Conservation (phyloP, 2,797 vertebrate species). For the Pangasius sanitwongsei region DNA sequence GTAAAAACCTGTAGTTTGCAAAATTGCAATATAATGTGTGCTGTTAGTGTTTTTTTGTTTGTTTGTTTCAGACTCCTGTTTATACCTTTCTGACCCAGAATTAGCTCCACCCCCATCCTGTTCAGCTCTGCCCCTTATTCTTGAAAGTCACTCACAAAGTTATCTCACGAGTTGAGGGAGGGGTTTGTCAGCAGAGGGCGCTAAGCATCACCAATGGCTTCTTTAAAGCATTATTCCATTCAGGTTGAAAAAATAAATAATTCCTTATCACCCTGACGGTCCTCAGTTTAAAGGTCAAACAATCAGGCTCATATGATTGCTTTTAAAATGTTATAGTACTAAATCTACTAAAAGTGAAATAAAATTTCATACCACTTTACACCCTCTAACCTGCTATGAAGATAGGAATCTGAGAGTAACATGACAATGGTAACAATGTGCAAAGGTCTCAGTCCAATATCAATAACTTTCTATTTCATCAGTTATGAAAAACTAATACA, state of each 20-base stretch:
- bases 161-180: background rate
- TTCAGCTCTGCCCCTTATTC: background rate
- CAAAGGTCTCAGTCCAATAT: background rate
- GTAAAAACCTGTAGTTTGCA: background rate
- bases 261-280: background rate
- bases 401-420: background rate
- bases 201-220: background rate
- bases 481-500: background rate
- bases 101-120: background rate
- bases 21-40: background rate
- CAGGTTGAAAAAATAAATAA: background rate
- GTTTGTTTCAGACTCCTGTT: background rate
- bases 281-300: background rate
- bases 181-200: background rate
- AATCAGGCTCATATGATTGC: background rate
- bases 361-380: background rate
- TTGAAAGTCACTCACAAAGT: background rate
- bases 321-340: background rate
- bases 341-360: background rate
- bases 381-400: background rate
- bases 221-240: background rate
- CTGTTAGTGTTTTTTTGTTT: background rate
- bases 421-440: background rate
- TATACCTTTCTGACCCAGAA: background rate
- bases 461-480: background rate